Base-by-base conservation (phyloP, 2,888 invertebrate genomes). In the Diploptera punctata region DNA sequence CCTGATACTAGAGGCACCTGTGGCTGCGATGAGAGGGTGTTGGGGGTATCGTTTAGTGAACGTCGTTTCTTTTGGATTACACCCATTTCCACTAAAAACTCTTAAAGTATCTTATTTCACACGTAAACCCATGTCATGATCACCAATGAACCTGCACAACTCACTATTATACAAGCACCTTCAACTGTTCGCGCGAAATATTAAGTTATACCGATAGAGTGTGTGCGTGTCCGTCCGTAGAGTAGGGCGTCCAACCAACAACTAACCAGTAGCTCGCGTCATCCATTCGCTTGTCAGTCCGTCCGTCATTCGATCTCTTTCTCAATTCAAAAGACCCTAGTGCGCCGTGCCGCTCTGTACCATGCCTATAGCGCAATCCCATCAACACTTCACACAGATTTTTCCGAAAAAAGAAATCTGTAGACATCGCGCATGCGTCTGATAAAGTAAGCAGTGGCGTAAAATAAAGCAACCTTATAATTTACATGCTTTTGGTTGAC, bases 331-430 rank as follows among this genome's bases (percentile, higher is more conserved):
- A 33, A 33, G 52, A 52, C 24, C 24, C 52, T 1, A 19, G 3
- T 24, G 9, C 52, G 33, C 33, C n/a, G 7, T 18, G 0, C 47
- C 47, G 13, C 24, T 18, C 24, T 13, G n/a, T n/a, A n/a, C n/a
- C n/a, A n/a, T n/a, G 13, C 5, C 52, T 24, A 1, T 21, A 52
- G 52, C 52, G 52, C 52, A 52, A 52, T 52, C 24, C 52, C 24
- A 52, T 52, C 52, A 52, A 24, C 52, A 52, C 52, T 52, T 47
- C n/a, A n/a, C n/a, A n/a, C 52, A 10, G 10, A 52, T 52, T 52
- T 10, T 52, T 52, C 52, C 52, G 24, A 10, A 52, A 24, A 52
- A 24, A 33, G 33, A 52, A 52, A 52, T 24, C 3, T 52, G 24
- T 52, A 21, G 52, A 52, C 52, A 24, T 52, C 26, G 52, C 52